Evolutionary conservation across 2,888 invertebrate species (phyloP).

Genomic region (Odontocolon sp.): DNA sequence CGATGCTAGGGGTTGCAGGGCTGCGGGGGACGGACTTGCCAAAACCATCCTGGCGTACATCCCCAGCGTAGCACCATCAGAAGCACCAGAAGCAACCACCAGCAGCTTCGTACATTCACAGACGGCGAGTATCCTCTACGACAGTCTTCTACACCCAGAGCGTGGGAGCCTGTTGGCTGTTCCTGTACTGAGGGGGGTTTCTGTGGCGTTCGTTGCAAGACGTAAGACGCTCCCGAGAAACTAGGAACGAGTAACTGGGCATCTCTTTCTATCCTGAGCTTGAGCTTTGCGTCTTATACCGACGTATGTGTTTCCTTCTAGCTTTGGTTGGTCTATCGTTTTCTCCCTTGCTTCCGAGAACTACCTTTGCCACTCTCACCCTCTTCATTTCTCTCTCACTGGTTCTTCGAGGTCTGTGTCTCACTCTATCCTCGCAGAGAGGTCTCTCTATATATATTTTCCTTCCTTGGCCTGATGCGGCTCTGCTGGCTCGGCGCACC

Average conservation of each 20-base stretch:
- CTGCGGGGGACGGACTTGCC: conserved; percentile 74
- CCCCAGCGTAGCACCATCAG: conserved; percentile 65
- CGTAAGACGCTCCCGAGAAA: conserved; percentile 73
- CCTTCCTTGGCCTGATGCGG: conserved; percentile 50
- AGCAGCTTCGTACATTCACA: conserved; percentile 54
- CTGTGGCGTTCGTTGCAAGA: conserved; percentile 74
- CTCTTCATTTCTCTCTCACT: conserved; percentile 54
- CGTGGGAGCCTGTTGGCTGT: conserved; percentile 74
- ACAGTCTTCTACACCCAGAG: conserved; percentile 47
- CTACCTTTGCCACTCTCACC: conserved; percentile 51
- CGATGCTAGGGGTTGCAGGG: conserved; percentile 66
- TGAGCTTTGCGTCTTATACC: conserved; percentile 51
- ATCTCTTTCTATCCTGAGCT: conserved; percentile 46
- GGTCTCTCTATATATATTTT: conserved; percentile 38
- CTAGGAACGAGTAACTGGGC: conserved; percentile 63
- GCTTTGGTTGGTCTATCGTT: conserved; percentile 54
- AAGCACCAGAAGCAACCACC: conserved; percentile 59
- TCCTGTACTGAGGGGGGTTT: conserved; percentile 66
- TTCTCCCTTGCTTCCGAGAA: conserved; percentile 56
- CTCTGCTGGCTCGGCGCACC: conserved; percentile 71
- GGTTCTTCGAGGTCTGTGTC: conserved; percentile 40
- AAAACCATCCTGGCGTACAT: conserved; percentile 78
- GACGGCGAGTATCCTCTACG: conserved; percentile 42
- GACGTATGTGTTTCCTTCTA: conserved; percentile 45
- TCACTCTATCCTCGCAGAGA: conserved; percentile 27